Conservation (phyloP, 1,140 invertebrate genomes). For the Heliconius eleuchia region DNA sequence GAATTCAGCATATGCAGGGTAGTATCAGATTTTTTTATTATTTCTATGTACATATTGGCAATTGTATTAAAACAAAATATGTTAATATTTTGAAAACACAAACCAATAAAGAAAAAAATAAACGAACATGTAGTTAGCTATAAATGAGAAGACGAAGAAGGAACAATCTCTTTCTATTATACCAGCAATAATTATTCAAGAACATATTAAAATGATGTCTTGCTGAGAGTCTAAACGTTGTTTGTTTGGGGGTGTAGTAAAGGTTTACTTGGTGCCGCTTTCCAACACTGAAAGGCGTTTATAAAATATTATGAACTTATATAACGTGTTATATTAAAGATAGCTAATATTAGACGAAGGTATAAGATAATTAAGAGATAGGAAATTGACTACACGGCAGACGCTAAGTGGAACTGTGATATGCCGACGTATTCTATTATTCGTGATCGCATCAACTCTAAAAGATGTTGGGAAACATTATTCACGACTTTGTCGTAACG, state of each 20-base stretch:
- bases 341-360: slow-evolving; percentile 32
- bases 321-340: slow-evolving; percentile 39
- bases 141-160: too few species aligned
- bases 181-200: not conserved
- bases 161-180: too few species aligned
- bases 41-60: too few species aligned
- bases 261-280: not conserved
- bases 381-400: slow-evolving; percentile 60
- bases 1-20: too few species aligned
- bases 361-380: slow-evolving; percentile 51
- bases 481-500: slow-evolving; percentile 50
- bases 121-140: not conserved
- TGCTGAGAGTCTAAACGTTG: not conserved
- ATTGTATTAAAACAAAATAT: too few species aligned
- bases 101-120: not conserved
- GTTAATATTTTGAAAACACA: too few species aligned
- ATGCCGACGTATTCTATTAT: slow-evolving; percentile 54
- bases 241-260: not conserved
- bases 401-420: slow-evolving; percentile 68
- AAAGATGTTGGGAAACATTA: slow-evolving; percentile 41
- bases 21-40: too few species aligned
- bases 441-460: slow-evolving; percentile 48
- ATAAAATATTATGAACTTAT: slow-evolving; percentile 1
- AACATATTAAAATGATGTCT: not conserved
- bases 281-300: not conserved